These are phyloP conservation scores for Hirudinaria manillensis DNA, from an alignment of 2,888 invertebrate genomes.

Conservation along the genomic window DNA sequence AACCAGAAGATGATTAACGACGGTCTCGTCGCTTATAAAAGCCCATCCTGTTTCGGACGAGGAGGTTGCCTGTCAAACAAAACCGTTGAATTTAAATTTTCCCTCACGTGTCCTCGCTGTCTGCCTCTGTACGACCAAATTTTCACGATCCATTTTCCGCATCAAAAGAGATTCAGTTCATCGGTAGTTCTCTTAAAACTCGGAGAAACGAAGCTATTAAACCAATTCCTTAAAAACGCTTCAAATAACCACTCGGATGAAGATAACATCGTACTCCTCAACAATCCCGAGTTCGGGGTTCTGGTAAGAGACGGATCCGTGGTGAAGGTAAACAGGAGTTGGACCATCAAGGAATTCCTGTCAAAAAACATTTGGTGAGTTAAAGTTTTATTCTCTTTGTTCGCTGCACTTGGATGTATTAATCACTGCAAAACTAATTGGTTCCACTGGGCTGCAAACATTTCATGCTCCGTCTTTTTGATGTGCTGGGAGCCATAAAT, in stretches of 20 bases:
- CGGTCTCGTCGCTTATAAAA: not conserved
- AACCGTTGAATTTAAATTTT: not conserved
- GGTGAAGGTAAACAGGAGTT: constrained; percentile 13
- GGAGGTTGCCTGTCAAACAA: not conserved
- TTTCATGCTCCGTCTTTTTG: no score
- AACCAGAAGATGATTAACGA: not conserved
- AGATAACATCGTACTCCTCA: not conserved
- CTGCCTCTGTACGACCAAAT: not conserved
- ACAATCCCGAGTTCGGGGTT: constrained; percentile 4
- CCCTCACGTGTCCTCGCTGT: not conserved
- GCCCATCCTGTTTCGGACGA: not conserved
- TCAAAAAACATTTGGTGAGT: constrained; percentile 20
- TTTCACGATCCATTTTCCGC: not conserved
- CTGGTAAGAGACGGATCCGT: constrained; percentile 10
- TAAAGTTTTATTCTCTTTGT: constrained; percentile 3
- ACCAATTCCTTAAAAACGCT: constrained; percentile 6
- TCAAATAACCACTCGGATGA: not conserved
- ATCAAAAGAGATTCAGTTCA: not conserved
- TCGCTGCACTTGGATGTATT: constrained; percentile 5
- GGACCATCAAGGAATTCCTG: constrained; percentile 14
- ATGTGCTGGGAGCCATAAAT: no score
- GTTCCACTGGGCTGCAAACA: no score
- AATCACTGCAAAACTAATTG: no score
- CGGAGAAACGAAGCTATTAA: constrained; percentile 14
- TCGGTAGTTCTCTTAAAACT: not conserved